Percentiles rank a stretch among this genome's conserved stretches.
These are phyloP conservation scores for Oryzias curvinotus DNA, from an alignment of 2,113 vertebrate genomes.

Conservation along the genomic window DNA sequence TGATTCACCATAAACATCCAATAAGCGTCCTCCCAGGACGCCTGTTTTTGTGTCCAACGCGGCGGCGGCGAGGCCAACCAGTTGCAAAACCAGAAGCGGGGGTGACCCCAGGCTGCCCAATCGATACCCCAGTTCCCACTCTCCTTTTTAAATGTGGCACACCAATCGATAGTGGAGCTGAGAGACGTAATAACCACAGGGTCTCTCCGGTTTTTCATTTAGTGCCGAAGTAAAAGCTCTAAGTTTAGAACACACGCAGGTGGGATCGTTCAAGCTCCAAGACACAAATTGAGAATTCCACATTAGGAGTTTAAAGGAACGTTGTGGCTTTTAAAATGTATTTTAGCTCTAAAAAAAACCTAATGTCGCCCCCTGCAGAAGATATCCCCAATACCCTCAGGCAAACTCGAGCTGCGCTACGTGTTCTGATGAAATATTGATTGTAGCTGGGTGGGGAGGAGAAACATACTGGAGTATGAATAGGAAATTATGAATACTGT, in stretches of 20 bases:
- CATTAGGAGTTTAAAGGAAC: background rate
- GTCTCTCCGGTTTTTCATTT: constrained; percentile 65
- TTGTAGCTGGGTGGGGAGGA: constrained; percentile 37
- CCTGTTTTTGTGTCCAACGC: constrained; percentile 13
- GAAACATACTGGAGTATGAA: constrained; percentile 33
- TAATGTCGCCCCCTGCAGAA: background rate
- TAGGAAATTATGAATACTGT: constrained; percentile 19
- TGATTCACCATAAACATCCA: constrained; percentile 53
- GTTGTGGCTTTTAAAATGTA: too few species aligned
- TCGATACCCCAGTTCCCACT: constrained; percentile 76
- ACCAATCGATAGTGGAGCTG: constrained; percentile 75
- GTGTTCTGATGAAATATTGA: constrained; percentile 65
- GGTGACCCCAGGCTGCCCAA: constrained; percentile 77
- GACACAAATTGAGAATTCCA: background rate
- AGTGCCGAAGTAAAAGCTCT: constrained; percentile 52
- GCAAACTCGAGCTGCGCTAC: constrained; percentile 37
- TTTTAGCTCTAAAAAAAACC: too few species aligned
- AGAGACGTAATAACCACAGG: constrained; percentile 73
- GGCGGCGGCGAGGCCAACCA: constrained; percentile 46
- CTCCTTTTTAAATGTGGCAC: constrained; percentile 75
- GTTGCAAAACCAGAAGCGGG: constrained; percentile 53
- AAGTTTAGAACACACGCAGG: constrained; percentile 51
- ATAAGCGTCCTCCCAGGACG: constrained; percentile 28
- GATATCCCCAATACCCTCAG: constrained; percentile 33
- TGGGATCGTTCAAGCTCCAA: constrained; percentile 4